Evolutionary conservation across 2,113 vertebrate genomes (phyloP).

Genomic region (Orycteropus afer): DNA sequence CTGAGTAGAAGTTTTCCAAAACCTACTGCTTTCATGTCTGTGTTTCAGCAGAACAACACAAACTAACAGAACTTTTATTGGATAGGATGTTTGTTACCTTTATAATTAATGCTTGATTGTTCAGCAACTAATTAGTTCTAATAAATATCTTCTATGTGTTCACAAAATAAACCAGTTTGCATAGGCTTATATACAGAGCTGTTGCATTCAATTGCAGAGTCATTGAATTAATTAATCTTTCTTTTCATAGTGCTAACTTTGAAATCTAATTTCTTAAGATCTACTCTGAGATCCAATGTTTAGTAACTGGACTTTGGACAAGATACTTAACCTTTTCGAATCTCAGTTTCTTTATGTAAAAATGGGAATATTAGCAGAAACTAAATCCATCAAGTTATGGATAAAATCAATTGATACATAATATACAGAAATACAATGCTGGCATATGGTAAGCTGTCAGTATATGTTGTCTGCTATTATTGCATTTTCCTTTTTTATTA

Average conservation of each 20-base stretch:
- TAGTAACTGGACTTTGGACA: neutral
- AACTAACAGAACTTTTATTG: neutral
- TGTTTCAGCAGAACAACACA: neutral
- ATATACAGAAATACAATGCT: neutral
- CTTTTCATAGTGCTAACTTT: neutral
- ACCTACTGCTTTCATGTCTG: neutral
- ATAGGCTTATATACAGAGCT: neutral
- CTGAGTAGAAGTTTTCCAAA: neutral
- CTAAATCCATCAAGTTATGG: neutral
- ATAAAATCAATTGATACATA: neutral
- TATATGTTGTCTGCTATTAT: neutral
- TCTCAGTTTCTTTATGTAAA: neutral
- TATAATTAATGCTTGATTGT: conserved; percentile 27
- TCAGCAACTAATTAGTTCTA: neutral
- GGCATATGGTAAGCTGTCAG: neutral
- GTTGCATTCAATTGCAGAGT: neutral
- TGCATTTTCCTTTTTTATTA: neutral
- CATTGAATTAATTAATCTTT: neutral
- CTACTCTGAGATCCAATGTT: neutral
- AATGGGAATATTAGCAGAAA: neutral
- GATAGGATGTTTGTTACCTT: conserved; percentile 1
- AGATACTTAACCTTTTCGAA: neutral
- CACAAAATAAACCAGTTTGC: neutral
- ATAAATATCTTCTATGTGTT: neutral
- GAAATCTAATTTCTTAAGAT: neutral